These are phyloP conservation scores for Spialia ferax DNA, from an alignment of 2,888 invertebrate genomes.

Conservation along the genomic window DNA sequence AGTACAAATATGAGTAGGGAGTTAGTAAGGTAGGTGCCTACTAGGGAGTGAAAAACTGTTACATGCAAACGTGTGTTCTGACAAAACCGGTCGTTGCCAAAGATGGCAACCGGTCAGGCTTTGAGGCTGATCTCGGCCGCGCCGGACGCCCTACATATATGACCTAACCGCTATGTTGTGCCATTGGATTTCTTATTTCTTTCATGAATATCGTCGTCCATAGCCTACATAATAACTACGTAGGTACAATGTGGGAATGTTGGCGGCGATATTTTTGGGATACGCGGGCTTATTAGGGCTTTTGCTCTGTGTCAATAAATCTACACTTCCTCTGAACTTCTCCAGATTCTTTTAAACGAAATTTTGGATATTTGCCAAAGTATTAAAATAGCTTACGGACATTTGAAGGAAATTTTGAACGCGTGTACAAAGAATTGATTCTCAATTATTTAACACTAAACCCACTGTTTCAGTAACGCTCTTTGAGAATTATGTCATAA, in stretches of 20 bases:
- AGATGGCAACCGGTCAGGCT: slow-evolving; percentile 79
- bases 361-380: slow-evolving; percentile 32
- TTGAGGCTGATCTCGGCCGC: slow-evolving; percentile 73
- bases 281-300: slow-evolving; percentile 5
- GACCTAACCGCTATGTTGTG: slow-evolving; percentile 55
- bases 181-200: slow-evolving; percentile 48
- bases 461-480: slow-evolving; percentile 1
- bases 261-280: slow-evolving; percentile 15
- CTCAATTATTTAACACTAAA: slow-evolving; percentile 13
- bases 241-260: slow-evolving; percentile 14
- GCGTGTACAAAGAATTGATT: slow-evolving; percentile 5
- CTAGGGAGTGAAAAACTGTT: slow-evolving; percentile 63
- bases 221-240: too few relatives aligned
- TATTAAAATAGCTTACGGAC: slow-evolving; percentile 32
- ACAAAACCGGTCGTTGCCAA: slow-evolving; percentile 79
- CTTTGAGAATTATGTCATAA: slow-evolving; percentile 8
- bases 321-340: slow-evolving; percentile 20
- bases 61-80: slow-evolving; percentile 61
- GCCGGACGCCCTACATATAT: slow-evolving; percentile 67
- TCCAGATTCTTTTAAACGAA: slow-evolving; percentile 26
- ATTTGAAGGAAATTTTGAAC: slow-evolving; percentile 21
- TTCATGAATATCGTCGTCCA: slow-evolving; percentile 10
- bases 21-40: too few relatives aligned
- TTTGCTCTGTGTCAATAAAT: slow-evolving; percentile 22
- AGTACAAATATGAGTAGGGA: slow-evolving; percentile 44